Evolutionary conservation across 2,888 invertebrate genomes (phyloP).

Genomic region (Drosophila antonietae): DNA sequence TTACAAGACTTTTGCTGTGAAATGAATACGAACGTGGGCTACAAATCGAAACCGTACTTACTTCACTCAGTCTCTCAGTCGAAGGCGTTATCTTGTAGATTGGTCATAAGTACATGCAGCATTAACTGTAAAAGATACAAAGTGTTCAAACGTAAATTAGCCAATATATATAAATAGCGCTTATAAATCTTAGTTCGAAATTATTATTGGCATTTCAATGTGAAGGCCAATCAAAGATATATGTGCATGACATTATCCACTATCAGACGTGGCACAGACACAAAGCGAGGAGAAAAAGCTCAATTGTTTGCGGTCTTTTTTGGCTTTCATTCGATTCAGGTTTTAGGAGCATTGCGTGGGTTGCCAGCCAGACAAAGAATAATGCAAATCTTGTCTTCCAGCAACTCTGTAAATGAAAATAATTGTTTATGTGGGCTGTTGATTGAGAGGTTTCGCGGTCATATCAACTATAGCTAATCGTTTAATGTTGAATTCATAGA

Average conservation of each 20-base stretch:
- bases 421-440: conserved; percentile 45
- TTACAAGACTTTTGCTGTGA: conserved; percentile 37
- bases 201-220: conserved; percentile 56
- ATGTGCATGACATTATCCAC: conserved; percentile 17
- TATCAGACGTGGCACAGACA: conserved; percentile 29
- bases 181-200: conserved; percentile 36
- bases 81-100: conserved; percentile 58
- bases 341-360: conserved; percentile 52
- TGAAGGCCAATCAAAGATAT: conserved; percentile 55
- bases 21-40: conserved; percentile 38
- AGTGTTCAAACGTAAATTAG: conserved; percentile 36
- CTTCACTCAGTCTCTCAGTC: conserved; percentile 53
- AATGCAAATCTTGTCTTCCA: conserved; percentile 25
- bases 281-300: conserved; percentile 20
- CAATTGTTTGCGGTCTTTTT: conserved; percentile 45
- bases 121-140: conserved; percentile 63
- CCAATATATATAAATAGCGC: conserved; percentile 11
- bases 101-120: conserved; percentile 70
- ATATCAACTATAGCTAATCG: conserved; percentile 21
- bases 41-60: conserved; percentile 52
- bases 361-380: conserved; percentile 11
- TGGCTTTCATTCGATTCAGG: conserved; percentile 42
- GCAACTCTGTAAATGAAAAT: conserved; percentile 15
- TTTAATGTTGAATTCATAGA: not conserved
- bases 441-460: conserved; percentile 32